Conservation (phyloP, 2,113 vertebrate species). For the Zonotrichia leucophrys region DNA sequence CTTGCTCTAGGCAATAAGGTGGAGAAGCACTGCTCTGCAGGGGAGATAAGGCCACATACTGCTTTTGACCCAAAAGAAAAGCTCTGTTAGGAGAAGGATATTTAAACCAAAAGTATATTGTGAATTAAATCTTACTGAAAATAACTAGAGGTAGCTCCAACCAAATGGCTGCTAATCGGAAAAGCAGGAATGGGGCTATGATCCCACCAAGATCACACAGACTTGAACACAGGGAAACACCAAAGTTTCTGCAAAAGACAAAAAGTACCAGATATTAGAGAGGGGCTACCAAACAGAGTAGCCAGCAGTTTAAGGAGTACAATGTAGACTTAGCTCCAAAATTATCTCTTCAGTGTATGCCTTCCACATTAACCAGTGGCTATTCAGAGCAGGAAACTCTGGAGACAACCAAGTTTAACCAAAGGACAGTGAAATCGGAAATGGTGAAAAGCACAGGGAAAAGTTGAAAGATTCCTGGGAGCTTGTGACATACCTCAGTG, state of each 20-base stretch:
- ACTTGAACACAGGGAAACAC: slow-evolving; percentile 88
- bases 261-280: not conserved
- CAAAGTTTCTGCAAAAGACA: slow-evolving; percentile 83
- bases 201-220: slow-evolving; percentile 90
- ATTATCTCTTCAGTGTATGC: not conserved
- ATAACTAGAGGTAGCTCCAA: slow-evolving; percentile 90
- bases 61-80: not conserved
- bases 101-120: not conserved
- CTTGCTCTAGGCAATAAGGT: not conserved
- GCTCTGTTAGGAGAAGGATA: not conserved
- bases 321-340: not conserved
- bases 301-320: not conserved
- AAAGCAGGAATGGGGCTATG: slow-evolving; percentile 87
- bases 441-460: not conserved
- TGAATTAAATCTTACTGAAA: slow-evolving; percentile 79
- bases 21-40: not conserved
- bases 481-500: slow-evolving; percentile 78
- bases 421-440: not conserved
- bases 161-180: slow-evolving; percentile 86
- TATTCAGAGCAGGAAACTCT: not conserved
- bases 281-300: not conserved
- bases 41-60: not conserved
- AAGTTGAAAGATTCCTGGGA: not conserved
- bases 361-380: not conserved
- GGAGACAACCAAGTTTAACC: not conserved